Percentiles rank a stretch among this genome's conserved stretches.
phyloP scores from a whole-genome alignment of 2,888 invertebrate species.

The Caenorhabditis wallacei region DNA sequence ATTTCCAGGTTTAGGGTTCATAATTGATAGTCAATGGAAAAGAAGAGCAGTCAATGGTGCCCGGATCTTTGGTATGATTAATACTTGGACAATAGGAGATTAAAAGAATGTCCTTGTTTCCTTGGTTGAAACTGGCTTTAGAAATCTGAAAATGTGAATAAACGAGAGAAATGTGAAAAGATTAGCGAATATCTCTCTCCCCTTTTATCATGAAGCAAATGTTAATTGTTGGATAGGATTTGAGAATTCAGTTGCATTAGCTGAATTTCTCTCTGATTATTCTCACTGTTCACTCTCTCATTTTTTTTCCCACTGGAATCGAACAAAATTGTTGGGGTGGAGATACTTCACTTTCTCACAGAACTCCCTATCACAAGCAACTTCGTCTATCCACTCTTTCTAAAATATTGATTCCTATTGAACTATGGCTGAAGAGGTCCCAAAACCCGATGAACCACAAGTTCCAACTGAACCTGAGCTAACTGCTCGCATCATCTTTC shows the following conservation, averaged over 20 bases:
- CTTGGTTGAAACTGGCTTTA: neutral
- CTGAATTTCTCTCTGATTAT: neutral
- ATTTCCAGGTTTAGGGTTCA: constrained; percentile 51
- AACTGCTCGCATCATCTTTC: neutral
- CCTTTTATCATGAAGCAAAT: neutral
- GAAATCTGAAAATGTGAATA: neutral
- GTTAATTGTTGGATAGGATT: neutral
- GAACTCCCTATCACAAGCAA: no score
- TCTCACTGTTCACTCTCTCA: neutral
- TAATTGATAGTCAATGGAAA: constrained; percentile 47
- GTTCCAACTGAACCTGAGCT: neutral
- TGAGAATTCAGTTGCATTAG: neutral
- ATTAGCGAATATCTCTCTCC: neutral
- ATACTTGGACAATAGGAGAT: neutral
- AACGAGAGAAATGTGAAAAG: neutral
- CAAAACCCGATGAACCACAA: no score
- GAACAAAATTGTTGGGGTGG: neutral
- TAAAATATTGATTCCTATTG: no score
- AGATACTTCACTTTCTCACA: neutral
- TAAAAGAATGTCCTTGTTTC: neutral
- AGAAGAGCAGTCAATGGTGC: constrained; percentile 54
- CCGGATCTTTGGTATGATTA: constrained; percentile 59
- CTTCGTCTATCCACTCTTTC: no score
- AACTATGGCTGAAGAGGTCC: no score
- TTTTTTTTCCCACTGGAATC: neutral